These are phyloP conservation scores for Sardinella longiceps DNA, from an alignment of 2,797 vertebrate species.

Conservation along the genomic window DNA sequence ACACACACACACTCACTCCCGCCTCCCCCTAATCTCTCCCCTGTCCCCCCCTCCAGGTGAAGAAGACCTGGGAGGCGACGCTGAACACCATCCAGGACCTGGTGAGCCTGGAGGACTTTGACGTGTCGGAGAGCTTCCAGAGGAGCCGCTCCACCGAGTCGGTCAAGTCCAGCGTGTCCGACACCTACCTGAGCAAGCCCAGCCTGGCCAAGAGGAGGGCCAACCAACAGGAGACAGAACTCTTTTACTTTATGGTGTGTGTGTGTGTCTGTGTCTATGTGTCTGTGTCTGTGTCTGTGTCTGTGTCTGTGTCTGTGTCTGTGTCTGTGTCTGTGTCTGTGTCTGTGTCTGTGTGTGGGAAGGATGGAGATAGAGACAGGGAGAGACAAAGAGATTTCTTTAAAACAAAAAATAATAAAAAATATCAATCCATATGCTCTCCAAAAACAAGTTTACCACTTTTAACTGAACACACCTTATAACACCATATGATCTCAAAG, in stretches of 20 bases:
- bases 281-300: background rate
- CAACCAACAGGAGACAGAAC: conserved; percentile 98
- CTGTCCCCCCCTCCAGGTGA: conserved; percentile 77
- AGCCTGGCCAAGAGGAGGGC: conserved; percentile 94
- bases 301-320: background rate
- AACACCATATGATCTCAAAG: too few relatives aligned
- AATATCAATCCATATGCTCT: too few relatives aligned
- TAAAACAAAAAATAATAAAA: too few relatives aligned
- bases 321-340: background rate
- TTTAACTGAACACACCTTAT: too few relatives aligned
- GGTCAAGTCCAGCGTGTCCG: conserved; percentile 94
- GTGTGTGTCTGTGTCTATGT: conserved; percentile 1
- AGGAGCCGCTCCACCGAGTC: conserved; percentile 98
- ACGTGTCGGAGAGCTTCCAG: conserved; percentile 96
- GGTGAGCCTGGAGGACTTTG: conserved; percentile 93
- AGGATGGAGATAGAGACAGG: too few relatives aligned
- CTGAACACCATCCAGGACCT: conserved; percentile 97
- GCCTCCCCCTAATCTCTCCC: background rate
- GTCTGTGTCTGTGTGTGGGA: background rate
- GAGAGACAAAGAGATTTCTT: too few relatives aligned
- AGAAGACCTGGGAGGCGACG: conserved; percentile 96
- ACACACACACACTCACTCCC: background rate
- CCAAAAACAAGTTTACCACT: too few relatives aligned
- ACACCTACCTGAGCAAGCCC: conserved; percentile 97
- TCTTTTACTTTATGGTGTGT: conserved; percentile 96